Conservation (phyloP, 2,113 vertebrate genomes). For the Struthio camelus region DNA sequence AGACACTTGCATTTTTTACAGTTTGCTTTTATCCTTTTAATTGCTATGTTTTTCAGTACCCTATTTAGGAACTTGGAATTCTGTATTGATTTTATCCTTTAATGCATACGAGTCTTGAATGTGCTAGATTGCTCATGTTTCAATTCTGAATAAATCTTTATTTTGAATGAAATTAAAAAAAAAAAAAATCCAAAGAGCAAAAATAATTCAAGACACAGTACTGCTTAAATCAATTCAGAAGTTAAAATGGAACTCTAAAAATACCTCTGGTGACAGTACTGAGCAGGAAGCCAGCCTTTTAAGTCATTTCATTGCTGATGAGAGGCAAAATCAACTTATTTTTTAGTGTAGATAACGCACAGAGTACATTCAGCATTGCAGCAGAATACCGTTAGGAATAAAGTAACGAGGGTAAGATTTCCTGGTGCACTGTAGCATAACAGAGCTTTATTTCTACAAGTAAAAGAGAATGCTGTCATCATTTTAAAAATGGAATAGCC, state of each 20-base stretch:
- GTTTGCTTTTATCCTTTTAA: not conserved
- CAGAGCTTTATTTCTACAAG: conserved; percentile 21
- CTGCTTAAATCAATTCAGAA: not conserved
- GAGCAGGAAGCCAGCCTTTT: not conserved
- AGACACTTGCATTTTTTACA: not conserved
- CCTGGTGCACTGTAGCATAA: not conserved
- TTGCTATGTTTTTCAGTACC: not conserved
- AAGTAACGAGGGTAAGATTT: conserved; percentile 10
- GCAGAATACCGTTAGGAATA: not conserved
- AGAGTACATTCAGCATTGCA: not conserved
- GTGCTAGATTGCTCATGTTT: not conserved
- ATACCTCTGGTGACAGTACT: not conserved
- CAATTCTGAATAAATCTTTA: not conserved
- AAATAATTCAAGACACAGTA: not conserved
- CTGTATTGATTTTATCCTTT: not conserved
- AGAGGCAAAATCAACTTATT: not conserved
- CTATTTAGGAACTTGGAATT: not conserved
- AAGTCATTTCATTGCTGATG: not conserved
- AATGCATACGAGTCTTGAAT: not conserved
- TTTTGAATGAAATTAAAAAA: not conserved
- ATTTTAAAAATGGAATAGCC: conserved; percentile 2
- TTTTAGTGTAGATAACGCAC: not conserved
- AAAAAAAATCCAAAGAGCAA: not conserved
- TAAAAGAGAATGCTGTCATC: not conserved
- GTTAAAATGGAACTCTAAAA: not conserved